Evolutionary conservation across 2,888 invertebrate genomes (phyloP).

Genomic region (Rhimphoctona megacephalus): DNA sequence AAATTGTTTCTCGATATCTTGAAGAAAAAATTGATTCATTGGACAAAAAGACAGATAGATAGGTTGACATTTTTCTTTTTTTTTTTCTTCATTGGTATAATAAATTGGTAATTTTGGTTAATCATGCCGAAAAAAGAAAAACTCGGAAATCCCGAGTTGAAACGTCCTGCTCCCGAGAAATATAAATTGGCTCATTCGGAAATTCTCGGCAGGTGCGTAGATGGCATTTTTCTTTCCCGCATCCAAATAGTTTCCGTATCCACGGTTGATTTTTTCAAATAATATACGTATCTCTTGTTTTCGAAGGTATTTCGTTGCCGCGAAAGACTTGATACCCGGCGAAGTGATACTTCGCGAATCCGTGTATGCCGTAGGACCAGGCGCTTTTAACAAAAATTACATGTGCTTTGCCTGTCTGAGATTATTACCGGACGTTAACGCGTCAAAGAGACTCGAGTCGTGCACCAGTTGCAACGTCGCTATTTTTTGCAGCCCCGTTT

Average conservation of each 20-base stretch:
- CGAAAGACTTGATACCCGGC: slow-evolving; percentile 88
- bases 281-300: too few relatives aligned
- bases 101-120: background rate
- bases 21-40: background rate
- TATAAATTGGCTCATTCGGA: slow-evolving; percentile 76
- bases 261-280: too few relatives aligned
- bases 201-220: slow-evolving; percentile 79
- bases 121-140: slow-evolving; percentile 14
- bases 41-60: too few relatives aligned
- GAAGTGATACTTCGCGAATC: slow-evolving; percentile 90
- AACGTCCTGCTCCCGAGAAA: slow-evolving; percentile 66
- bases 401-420: slow-evolving; percentile 81
- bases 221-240: too few relatives aligned
- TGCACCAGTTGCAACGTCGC: slow-evolving; percentile 82
- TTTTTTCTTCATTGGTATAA: background rate
- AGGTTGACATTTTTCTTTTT: too few relatives aligned
- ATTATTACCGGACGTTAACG: slow-evolving; percentile 70
- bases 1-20: background rate
- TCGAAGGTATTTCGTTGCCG: slow-evolving; percentile 89
- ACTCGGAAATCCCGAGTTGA: slow-evolving; percentile 1
- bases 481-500: slow-evolving; percentile 80
- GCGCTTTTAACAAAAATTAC: slow-evolving; percentile 71
- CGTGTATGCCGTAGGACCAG: slow-evolving; percentile 91
- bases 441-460: slow-evolving; percentile 60
- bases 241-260: too few relatives aligned